These are phyloP conservation scores for Ptychodera flava DNA, from an alignment of 35 echinoderm and acorn worm species.

Conservation along the genomic window DNA sequence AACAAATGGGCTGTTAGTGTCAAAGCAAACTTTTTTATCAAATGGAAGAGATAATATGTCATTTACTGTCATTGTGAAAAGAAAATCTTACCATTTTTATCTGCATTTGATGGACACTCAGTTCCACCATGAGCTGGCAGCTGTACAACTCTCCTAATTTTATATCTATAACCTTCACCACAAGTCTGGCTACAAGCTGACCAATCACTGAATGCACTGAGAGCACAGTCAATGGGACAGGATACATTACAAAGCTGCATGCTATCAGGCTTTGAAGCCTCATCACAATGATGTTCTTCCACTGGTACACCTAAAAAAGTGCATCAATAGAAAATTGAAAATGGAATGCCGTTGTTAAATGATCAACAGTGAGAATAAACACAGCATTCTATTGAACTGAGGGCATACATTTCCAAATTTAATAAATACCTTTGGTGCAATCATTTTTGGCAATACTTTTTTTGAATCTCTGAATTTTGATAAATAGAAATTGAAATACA, in stretches of 20 bases:
- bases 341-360: no score
- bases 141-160: conserved; percentile 38
- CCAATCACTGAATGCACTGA: conserved; percentile 66
- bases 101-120: conserved; percentile 48
- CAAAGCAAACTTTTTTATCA: no score
- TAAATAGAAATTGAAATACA: no score
- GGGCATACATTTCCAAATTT: no score
- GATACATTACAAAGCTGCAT: conserved; percentile 44
- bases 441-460: no score
- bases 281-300: conserved; percentile 45
- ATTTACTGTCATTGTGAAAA: no score
- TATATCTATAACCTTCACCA: conserved; percentile 45
- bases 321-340: conserved; percentile 15
- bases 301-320: conserved; percentile 37
- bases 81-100: conserved; percentile 43
- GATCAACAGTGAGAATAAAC: no score
- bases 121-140: conserved; percentile 50
- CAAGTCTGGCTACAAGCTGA: conserved; percentile 77
- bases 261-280: conserved; percentile 22
- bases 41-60: no score
- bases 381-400: no score
- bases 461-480: no score
- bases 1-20: no score
- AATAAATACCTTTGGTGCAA: no score
- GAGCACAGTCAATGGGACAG: conserved; percentile 81